Conservation (phyloP, 2,797 vertebrate genomes). For the Lutjanus campechanus region DNA sequence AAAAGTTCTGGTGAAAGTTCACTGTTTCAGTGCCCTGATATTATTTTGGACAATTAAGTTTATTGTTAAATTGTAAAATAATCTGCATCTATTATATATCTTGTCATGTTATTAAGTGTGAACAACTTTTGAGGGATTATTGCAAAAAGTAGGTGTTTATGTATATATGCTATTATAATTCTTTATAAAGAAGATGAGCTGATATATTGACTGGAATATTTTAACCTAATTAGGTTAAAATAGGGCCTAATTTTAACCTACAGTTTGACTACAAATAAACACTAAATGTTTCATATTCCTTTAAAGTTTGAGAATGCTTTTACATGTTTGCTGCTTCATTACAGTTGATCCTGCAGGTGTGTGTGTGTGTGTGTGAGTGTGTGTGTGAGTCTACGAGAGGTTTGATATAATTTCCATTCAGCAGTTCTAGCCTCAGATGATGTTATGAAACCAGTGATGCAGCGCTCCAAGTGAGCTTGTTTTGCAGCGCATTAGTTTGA, state of each 20-base stretch:
- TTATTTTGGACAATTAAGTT: too few relatives aligned
- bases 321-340: background rate
- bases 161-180: too few relatives aligned
- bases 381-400: background rate
- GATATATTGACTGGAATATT: too few relatives aligned
- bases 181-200: too few relatives aligned
- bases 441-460: conserved; percentile 23
- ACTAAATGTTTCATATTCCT: background rate
- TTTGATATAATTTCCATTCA: conserved; percentile 9
- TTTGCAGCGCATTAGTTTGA: conserved; percentile 27
- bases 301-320: background rate
- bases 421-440: conserved; percentile 9
- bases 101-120: too few relatives aligned
- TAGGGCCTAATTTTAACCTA: background rate
- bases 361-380: background rate
- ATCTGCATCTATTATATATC: too few relatives aligned
- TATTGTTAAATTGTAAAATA: too few relatives aligned
- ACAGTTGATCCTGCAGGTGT: background rate
- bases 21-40: too few relatives aligned
- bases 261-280: background rate
- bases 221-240: too few relatives aligned
- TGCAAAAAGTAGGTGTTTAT: too few relatives aligned
- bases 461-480: conserved; percentile 9
- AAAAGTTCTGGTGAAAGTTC: too few relatives aligned
- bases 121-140: too few relatives aligned